phyloP scores from a whole-genome alignment of 2,113 vertebrate species.

The Setophaga petechia region DNA sequence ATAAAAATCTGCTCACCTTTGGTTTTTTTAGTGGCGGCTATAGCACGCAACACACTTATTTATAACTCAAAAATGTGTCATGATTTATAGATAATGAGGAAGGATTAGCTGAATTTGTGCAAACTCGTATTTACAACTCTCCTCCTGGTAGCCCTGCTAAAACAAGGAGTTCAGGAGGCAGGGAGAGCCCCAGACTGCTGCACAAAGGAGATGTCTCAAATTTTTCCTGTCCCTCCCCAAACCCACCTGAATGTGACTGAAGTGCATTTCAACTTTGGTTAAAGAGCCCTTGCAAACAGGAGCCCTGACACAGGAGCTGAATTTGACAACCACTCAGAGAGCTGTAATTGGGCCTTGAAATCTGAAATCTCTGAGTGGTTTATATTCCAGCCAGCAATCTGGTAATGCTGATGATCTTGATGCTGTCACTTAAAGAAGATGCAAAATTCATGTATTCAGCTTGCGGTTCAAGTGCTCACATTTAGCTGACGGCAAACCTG shows the following conservation, averaged over 20 bases:
- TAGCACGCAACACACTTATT: background rate
- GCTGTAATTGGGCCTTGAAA: slow-evolving; percentile 42
- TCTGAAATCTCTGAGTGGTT: slow-evolving; percentile 14
- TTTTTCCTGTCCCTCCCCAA: background rate
- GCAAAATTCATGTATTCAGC: slow-evolving; percentile 34
- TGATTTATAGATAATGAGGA: background rate
- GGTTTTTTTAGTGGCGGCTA: background rate
- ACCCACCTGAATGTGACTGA: background rate
- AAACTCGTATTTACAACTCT: background rate
- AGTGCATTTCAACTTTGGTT: background rate
- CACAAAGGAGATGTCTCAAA: background rate
- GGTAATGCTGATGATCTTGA: slow-evolving; percentile 2
- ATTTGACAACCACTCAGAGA: slow-evolving; percentile 27
- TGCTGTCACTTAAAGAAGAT: slow-evolving; percentile 40
- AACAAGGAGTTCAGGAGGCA: background rate
- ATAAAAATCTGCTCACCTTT: slow-evolving; percentile 8
- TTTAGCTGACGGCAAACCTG: background rate
- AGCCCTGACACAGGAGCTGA: background rate
- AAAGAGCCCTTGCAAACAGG: background rate
- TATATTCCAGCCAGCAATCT: background rate
- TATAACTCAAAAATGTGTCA: background rate
- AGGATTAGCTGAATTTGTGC: background rate
- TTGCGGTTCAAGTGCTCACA: background rate
- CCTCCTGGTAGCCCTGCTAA: background rate
- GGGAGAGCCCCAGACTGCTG: background rate